A percentile compares a stretch with the other conserved stretches of the same genome.
These are phyloP conservation scores for Cuniculus paca DNA, from an alignment of 2,797 vertebrate genomes.

Conservation along the genomic window DNA sequence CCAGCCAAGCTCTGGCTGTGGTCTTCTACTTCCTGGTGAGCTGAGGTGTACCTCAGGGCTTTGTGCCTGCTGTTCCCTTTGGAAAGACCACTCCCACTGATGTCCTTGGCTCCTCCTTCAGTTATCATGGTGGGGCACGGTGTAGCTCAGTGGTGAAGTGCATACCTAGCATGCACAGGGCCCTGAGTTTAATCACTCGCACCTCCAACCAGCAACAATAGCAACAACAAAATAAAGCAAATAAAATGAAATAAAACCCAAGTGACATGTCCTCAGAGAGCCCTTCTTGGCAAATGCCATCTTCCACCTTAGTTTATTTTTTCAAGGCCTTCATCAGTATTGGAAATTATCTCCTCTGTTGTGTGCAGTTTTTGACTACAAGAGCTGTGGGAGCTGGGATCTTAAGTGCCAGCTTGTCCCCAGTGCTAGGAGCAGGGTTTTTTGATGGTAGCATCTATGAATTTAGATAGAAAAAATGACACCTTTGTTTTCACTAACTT, in stretches of 20 bases:
- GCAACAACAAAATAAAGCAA: not conserved
- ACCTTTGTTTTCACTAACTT: constrained; percentile 8
- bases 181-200: too few species aligned
- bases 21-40: not conserved
- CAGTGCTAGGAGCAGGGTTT: not conserved
- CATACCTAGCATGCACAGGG: not conserved
- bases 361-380: not conserved
- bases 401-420: not conserved
- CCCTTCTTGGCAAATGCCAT: not conserved
- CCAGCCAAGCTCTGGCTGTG: not conserved
- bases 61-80: not conserved
- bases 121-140: too few species aligned
- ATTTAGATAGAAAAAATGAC: constrained; percentile 7
- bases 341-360: not conserved
- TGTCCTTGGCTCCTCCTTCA: not conserved
- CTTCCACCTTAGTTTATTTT: not conserved
- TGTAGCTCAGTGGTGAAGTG: too few species aligned
- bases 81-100: not conserved
- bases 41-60: not conserved
- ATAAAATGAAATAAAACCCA: not conserved
- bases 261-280: not conserved
- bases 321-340: not conserved
- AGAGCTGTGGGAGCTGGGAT: not conserved
- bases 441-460: not conserved
- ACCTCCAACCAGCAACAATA: not conserved